Percentiles rank a stretch among this genome's conserved stretches.
phyloP scores from a whole-genome alignment of 2,113 vertebrate genomes.

The Nycticryphes semicollaris region DNA sequence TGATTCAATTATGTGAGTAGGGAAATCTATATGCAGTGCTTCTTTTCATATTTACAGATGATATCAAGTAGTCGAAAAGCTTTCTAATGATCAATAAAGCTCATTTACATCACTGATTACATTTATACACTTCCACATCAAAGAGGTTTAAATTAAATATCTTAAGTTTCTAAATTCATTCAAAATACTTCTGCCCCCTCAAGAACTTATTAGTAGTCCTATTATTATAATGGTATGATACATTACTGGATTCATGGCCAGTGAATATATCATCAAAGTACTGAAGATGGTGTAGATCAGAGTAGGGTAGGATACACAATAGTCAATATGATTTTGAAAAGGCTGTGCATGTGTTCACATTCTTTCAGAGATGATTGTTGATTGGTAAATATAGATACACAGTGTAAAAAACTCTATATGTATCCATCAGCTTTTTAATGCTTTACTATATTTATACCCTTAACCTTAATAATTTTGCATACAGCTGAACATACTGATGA shows the following conservation, averaged over 20 bases:
- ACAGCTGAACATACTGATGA: background rate
- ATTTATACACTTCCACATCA: background rate
- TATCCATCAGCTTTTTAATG: background rate
- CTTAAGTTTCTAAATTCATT: background rate
- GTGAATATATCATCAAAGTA: background rate
- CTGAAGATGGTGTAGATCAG: background rate
- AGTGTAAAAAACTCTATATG: background rate
- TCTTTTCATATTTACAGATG: slow-evolving; percentile 24
- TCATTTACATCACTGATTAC: slow-evolving; percentile 22
- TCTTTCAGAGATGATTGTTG: background rate
- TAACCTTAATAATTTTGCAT: background rate
- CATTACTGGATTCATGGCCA: background rate
- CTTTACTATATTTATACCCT: background rate
- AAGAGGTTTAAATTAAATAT: background rate
- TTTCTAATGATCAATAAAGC: slow-evolving; percentile 23
- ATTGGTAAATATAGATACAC: background rate
- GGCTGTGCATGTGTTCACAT: background rate
- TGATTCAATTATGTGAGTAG: background rate
- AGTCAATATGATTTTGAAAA: background rate
- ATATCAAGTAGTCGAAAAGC: background rate
- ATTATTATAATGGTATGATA: background rate
- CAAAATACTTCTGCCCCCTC: background rate
- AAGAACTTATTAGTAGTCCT: background rate
- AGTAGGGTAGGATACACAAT: background rate
- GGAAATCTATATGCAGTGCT: background rate